Conservation (phyloP, 2,797 vertebrate species). For the Trachurus trachurus region DNA sequence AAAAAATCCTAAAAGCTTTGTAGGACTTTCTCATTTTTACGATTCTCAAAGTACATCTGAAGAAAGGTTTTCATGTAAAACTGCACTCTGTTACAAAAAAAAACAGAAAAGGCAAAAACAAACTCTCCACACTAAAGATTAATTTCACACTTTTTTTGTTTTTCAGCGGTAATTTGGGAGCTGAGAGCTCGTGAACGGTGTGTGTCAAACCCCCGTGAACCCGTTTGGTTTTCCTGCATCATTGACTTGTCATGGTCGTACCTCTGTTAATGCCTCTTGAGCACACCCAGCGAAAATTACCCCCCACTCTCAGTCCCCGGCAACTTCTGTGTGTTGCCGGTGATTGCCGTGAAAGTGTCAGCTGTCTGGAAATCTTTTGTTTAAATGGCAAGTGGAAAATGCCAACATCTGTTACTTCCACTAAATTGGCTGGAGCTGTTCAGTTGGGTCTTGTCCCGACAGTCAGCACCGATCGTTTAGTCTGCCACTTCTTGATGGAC, state of each 20-base stretch:
- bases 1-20: not conserved
- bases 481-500: slow-evolving; percentile 63
- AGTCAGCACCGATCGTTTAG: slow-evolving; percentile 65
- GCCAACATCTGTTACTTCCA: slow-evolving; percentile 77
- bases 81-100: not conserved
- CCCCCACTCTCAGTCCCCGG: slow-evolving; percentile 15
- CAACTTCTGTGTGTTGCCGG: slow-evolving; percentile 15
- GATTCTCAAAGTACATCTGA: not conserved
- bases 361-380: slow-evolving; percentile 60
- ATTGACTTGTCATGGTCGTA: slow-evolving; percentile 40
- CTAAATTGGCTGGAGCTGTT: slow-evolving; percentile 71
- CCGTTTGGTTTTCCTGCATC: slow-evolving; percentile 35
- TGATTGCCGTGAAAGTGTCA: slow-evolving; percentile 70
- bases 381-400: slow-evolving; percentile 76
- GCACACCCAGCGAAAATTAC: slow-evolving; percentile 43
- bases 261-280: slow-evolving; percentile 41
- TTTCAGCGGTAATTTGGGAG: not conserved
- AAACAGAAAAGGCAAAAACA: not conserved
- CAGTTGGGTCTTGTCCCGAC: slow-evolving; percentile 39
- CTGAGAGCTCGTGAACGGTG: slow-evolving; percentile 21
- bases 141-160: slow-evolving; percentile 6
- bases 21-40: not conserved
- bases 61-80: slow-evolving; percentile 7
- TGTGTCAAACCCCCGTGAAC: slow-evolving; percentile 26
- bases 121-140: slow-evolving; percentile 17